Percentiles rank a stretch among this genome's conserved stretches.
Evolutionary conservation across 2,888 invertebrate genomes (phyloP).

Genomic region (Electrophaes corylata): DNA sequence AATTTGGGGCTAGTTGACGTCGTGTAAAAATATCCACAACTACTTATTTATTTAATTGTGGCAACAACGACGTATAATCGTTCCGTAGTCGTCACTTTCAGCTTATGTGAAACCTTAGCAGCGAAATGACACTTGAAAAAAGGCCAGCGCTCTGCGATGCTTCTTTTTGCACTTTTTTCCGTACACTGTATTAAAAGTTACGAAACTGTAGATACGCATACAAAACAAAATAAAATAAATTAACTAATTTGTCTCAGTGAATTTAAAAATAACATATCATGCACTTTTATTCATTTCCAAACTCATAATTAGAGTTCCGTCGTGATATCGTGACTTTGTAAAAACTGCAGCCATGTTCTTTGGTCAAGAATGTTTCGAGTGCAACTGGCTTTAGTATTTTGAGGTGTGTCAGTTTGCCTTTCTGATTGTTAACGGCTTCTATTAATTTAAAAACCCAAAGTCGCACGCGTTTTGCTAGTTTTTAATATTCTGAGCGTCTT

Average conservation of each 20-base stretch:
- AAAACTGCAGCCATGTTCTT: slow-evolving; percentile 14
- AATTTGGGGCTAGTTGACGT: no score
- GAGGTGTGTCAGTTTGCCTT: slow-evolving; percentile 17
- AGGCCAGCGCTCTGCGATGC: slow-evolving; percentile 64
- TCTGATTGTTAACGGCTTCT: neutral
- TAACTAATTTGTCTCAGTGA: no score
- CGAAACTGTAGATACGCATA: slow-evolving; percentile 41
- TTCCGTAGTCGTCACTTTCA: neutral
- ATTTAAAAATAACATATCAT: neutral
- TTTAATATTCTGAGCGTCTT: no score
- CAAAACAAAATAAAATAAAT: no score
- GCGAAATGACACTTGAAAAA: slow-evolving; percentile 45
- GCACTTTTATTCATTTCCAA: slow-evolving; percentile 1
- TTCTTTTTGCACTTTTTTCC: slow-evolving; percentile 57
- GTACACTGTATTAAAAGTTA: slow-evolving; percentile 31
- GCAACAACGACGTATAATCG: no score
- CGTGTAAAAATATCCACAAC: no score
- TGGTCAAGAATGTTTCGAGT: slow-evolving; percentile 11
- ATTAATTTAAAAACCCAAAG: neutral
- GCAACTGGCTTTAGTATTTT: neutral
- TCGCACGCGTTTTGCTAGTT: no score
- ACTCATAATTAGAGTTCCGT: slow-evolving; percentile 12
- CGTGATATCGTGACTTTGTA: slow-evolving; percentile 18
- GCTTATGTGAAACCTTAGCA: neutral
- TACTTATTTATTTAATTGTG: no score